Conservation (phyloP, 1,140 invertebrate species). For the Drosophila yakuba region DNA sequence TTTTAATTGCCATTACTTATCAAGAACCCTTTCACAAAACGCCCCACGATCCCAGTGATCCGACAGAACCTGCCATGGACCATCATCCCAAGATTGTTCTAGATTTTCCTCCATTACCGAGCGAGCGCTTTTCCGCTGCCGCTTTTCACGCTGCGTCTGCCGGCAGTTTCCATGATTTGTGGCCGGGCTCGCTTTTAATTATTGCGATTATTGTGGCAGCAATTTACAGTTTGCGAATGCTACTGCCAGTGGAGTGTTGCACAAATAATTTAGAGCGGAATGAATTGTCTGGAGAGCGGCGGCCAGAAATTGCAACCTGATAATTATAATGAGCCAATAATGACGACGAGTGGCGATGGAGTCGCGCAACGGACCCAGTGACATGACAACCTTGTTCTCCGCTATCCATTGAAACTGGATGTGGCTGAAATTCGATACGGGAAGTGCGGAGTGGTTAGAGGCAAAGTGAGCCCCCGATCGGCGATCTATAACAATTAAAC, state of each 20-base stretch:
- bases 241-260: constrained; percentile 11
- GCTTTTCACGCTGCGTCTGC: constrained; percentile 17
- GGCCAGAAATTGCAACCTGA: constrained; percentile 51
- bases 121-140: constrained; percentile 24
- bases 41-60: constrained; percentile 26
- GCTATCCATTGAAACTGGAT: constrained; percentile 34
- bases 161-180: constrained; percentile 61
- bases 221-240: constrained; percentile 75
- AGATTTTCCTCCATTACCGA: constrained; percentile 63
- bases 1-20: constrained; percentile 33
- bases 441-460: constrained; percentile 10
- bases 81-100: constrained; percentile 55
- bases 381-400: constrained; percentile 51
- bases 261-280: constrained; percentile 70
- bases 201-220: constrained; percentile 79
- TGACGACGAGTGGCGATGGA: constrained; percentile 43
- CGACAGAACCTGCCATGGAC: constrained; percentile 9
- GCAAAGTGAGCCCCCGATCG: constrained; percentile 8
- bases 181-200: constrained; percentile 69
- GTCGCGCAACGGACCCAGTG: constrained; percentile 22
- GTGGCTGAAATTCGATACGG: constrained; percentile 40
- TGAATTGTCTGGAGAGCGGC: constrained; percentile 58
- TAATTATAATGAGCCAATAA: constrained; percentile 74
- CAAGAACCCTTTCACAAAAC: constrained; percentile 39
- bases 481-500: constrained; percentile 28